Conservation (phyloP, 2,888 invertebrate species). For the Dascillus cervinus region DNA sequence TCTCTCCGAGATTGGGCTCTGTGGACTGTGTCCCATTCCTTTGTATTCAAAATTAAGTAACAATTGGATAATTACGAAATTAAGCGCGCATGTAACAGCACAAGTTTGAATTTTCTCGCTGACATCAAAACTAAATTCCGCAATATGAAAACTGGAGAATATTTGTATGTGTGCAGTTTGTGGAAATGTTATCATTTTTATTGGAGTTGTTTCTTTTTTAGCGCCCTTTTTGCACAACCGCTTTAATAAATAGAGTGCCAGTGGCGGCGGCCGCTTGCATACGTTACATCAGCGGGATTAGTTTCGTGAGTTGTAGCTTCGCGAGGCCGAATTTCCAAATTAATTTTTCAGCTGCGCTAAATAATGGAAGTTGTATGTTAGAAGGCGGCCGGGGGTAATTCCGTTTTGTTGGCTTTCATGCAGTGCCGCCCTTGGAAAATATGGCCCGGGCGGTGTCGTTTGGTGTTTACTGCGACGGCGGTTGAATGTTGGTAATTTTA, state of each 20-base stretch:
- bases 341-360: no score
- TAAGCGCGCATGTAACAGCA: no score
- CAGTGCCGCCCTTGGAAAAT: conserved; percentile 16
- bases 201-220: conserved; percentile 20
- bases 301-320: no score
- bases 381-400: no score
- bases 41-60: conserved; percentile 7
- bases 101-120: no score
- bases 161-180: conserved; percentile 19
- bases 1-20: conserved; percentile 1
- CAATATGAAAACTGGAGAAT: conserved; percentile 20
- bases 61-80: no score
- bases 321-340: no score
- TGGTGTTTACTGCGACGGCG: conserved; percentile 29
- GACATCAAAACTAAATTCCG: no score
- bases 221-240: conserved; percentile 18
- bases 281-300: no score
- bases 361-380: no score
- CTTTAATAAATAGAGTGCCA: conserved; percentile 18
- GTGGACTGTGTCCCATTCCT: conserved; percentile 5
- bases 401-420: conserved; percentile 1
- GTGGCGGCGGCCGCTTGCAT: conserved; percentile 13
- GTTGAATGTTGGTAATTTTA: conserved; percentile 28
- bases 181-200: conserved; percentile 26
- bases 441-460: conserved; percentile 21